phyloP scores from a whole-genome alignment of 1,140 invertebrate species.

The Colletes gigas region DNA sequence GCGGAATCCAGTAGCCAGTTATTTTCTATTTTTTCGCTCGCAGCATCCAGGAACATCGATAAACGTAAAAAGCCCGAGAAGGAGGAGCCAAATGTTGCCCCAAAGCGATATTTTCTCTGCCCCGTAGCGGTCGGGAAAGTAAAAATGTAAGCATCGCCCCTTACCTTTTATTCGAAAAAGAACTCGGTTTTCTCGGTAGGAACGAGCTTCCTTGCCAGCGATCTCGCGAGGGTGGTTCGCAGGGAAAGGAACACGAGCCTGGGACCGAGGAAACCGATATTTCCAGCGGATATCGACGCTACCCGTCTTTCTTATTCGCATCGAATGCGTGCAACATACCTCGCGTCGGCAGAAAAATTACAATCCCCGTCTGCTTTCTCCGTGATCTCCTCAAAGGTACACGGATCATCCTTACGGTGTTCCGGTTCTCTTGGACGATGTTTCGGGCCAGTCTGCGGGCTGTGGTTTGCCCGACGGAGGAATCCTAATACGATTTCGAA shows the following conservation, averaged over 20 bases:
- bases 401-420: not conserved
- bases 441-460: not conserved
- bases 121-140: too few species aligned
- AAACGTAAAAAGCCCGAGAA: too few species aligned
- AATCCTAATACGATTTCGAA: slow-evolving; percentile 62
- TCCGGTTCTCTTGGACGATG: not conserved
- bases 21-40: too few species aligned
- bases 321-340: slow-evolving; percentile 31
- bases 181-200: not conserved
- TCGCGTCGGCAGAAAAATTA: slow-evolving; percentile 27
- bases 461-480: not conserved
- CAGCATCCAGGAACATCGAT: too few species aligned
- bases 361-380: slow-evolving; percentile 4
- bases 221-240: not conserved
- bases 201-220: not conserved
- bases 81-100: too few species aligned
- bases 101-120: too few species aligned
- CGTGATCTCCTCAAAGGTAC: slow-evolving; percentile 12
- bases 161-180: too few species aligned
- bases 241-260: not conserved
- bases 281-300: slow-evolving; percentile 36
- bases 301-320: slow-evolving; percentile 25
- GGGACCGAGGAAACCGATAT: slow-evolving; percentile 37
- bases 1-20: too few species aligned
- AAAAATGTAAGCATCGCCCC: too few species aligned